A percentile compares a stretch with the other conserved stretches of the same genome.
Evolutionary conservation across 2,888 invertebrate species (phyloP).

Genomic region (Hyles lineata): DNA sequence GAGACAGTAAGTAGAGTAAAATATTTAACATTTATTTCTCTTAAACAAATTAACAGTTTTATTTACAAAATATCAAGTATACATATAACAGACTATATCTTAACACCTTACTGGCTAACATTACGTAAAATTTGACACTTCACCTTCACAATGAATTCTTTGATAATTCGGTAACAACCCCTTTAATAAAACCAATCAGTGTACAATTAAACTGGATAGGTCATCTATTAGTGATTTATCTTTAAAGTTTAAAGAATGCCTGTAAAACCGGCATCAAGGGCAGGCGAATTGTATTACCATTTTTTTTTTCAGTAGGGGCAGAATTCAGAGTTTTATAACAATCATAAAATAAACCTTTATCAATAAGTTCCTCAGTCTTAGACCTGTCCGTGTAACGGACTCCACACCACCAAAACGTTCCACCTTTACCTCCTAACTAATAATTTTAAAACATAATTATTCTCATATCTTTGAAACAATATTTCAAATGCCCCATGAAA

Average conservation of each 20-base stretch:
- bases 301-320: background rate
- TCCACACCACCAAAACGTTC: slow-evolving; percentile 39
- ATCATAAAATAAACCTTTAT: slow-evolving; percentile 33
- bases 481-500: slow-evolving; percentile 12
- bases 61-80: slow-evolving; percentile 60
- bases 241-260: background rate
- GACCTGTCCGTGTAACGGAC: slow-evolving; percentile 42
- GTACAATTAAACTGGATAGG: background rate
- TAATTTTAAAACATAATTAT: background rate
- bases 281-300: slow-evolving; percentile 1
- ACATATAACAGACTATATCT: slow-evolving; percentile 44
- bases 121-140: slow-evolving; percentile 54
- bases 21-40: slow-evolving; percentile 60
- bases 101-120: slow-evolving; percentile 41
- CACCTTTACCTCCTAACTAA: slow-evolving; percentile 34
- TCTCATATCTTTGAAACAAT: slow-evolving; percentile 19
- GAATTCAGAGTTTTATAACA: slow-evolving; percentile 10
- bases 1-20: slow-evolving; percentile 43
- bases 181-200: background rate
- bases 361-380: slow-evolving; percentile 66
- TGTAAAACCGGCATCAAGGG: background rate
- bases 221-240: background rate
- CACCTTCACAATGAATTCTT: slow-evolving; percentile 39
- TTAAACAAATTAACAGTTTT: slow-evolving; percentile 47
- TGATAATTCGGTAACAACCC: slow-evolving; percentile 30